Evolutionary conservation across 2,113 vertebrate species (phyloP).

Genomic region (Oxygymnocypris stewartii): DNA sequence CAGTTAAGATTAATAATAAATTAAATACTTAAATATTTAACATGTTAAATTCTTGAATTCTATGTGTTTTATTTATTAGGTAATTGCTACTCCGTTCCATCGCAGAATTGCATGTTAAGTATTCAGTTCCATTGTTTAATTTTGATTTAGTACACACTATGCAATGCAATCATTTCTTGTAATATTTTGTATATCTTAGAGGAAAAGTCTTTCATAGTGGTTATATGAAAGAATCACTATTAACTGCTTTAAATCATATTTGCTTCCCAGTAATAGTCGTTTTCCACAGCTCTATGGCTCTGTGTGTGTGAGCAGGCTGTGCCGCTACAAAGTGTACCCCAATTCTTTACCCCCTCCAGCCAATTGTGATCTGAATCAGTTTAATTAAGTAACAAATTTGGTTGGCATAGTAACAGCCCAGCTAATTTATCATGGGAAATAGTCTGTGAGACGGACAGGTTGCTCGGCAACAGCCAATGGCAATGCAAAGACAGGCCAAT

Average conservation of each 20-base stretch:
- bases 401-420: slow-evolving; percentile 94
- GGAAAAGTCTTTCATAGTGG: background rate
- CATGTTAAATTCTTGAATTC: too few species aligned
- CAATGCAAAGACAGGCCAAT: slow-evolving; percentile 72
- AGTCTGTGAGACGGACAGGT: slow-evolving; percentile 85
- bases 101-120: background rate
- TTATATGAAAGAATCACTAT: background rate
- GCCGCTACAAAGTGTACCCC: slow-evolving; percentile 65
- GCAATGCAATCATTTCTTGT: background rate
- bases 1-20: too few species aligned
- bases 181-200: background rate
- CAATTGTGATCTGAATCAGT: slow-evolving; percentile 89
- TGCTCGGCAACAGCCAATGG: slow-evolving; percentile 92
- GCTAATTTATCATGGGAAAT: slow-evolving; percentile 93
- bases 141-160: background rate
- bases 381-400: slow-evolving; percentile 97
- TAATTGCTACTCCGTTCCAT: background rate
- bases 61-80: too few species aligned
- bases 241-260: slow-evolving; percentile 1
- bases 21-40: too few species aligned
- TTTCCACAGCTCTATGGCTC: slow-evolving; percentile 25
- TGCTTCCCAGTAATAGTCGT: background rate
- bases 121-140: background rate
- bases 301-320: slow-evolving; percentile 62
- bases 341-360: slow-evolving; percentile 72